Conservation (phyloP, 1,140 invertebrate genomes). For the Aphidius gifuensis region DNA sequence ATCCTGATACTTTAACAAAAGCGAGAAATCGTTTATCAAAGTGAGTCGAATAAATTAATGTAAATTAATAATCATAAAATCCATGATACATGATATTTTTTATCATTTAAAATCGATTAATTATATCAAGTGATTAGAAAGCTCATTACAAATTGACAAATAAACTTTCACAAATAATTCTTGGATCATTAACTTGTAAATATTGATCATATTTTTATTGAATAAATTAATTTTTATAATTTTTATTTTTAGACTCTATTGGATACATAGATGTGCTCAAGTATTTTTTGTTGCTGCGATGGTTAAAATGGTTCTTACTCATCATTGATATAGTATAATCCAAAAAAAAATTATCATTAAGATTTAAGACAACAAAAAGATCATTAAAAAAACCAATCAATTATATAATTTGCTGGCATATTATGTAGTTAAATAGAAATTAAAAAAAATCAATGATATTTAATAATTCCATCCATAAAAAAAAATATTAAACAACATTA, state of each 20-base stretch:
- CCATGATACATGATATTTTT: neutral
- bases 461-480: too few relatives aligned
- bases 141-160: neutral
- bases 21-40: constrained; percentile 67
- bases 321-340: constrained; percentile 33
- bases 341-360: too few relatives aligned
- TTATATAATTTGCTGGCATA: too few relatives aligned
- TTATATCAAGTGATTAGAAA: neutral
- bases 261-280: constrained; percentile 45
- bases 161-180: neutral
- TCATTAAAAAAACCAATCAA: too few relatives aligned
- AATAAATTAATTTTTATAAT: constrained; percentile 13
- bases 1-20: constrained; percentile 60
- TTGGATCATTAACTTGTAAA: neutral
- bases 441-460: too few relatives aligned
- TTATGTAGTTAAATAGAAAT: too few relatives aligned
- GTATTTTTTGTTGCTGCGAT: constrained; percentile 40
- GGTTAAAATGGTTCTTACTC: constrained; percentile 35
- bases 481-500: too few relatives aligned
- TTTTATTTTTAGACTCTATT: constrained; percentile 46
- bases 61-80: too few relatives aligned
- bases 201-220: constrained; percentile 1
- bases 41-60: constrained; percentile 42
- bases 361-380: too few relatives aligned
- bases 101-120: constrained; percentile 8